Conservation (phyloP, 1,140 invertebrate genomes). For the Cydia pomonella region DNA sequence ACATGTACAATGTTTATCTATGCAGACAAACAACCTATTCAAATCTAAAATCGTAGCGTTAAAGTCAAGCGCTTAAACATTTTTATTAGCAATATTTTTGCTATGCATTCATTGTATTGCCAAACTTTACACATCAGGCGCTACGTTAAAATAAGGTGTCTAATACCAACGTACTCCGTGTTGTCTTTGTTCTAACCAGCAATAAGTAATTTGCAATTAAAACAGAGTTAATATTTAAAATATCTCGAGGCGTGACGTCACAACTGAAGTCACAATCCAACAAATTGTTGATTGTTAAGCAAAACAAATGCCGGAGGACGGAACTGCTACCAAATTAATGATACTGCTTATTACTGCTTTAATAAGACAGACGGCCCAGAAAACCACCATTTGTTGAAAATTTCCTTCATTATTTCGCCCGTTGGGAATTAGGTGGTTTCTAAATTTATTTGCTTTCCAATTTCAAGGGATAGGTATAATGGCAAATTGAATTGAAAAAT, state of each 20-base stretch:
- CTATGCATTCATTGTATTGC: neutral
- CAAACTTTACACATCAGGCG: neutral
- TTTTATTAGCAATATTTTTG: neutral
- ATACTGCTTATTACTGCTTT: slow-evolving; percentile 27
- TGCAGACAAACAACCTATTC: no score
- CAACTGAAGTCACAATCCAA: neutral
- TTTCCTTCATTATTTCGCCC: slow-evolving; percentile 23
- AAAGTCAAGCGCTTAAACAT: neutral
- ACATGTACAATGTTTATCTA: no score
- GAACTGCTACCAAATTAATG: slow-evolving; percentile 27
- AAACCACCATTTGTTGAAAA: slow-evolving; percentile 30
- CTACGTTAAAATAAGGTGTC: neutral
- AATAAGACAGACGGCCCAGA: slow-evolving; percentile 26
- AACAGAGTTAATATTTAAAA: neutral
- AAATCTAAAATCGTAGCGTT: neutral
- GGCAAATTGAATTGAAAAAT: neutral
- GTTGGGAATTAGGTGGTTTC: slow-evolving; percentile 23
- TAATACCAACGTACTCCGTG: neutral
- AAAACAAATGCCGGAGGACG: slow-evolving; percentile 13
- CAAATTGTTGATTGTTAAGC: slow-evolving; percentile 33
- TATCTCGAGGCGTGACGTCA: neutral
- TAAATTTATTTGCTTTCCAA: slow-evolving; percentile 15
- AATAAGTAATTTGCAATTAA: neutral
- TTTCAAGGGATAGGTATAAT: neutral
- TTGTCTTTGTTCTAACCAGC: neutral